Conservation (phyloP, 1,140 invertebrate species). For the Listronotus oregonensis region DNA sequence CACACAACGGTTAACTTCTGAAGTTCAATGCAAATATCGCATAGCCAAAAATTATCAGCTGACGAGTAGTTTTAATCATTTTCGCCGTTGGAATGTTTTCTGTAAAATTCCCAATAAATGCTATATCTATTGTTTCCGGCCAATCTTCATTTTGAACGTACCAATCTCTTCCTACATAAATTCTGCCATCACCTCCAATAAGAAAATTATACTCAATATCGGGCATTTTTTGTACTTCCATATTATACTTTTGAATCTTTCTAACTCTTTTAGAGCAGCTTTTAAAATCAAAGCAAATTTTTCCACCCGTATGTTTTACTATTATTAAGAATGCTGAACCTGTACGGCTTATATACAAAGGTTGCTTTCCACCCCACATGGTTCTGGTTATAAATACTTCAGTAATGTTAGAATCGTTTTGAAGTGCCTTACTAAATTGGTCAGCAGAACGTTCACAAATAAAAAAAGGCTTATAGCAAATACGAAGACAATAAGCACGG, state of each 20-base stretch:
- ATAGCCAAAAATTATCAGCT: constrained; percentile 46
- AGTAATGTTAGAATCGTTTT: not conserved
- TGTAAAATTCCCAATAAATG: constrained; percentile 55
- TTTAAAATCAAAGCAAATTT: constrained; percentile 44
- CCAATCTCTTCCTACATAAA: constrained; percentile 70
- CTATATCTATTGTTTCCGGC: constrained; percentile 56
- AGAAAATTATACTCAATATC: constrained; percentile 69
- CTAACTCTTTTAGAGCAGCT: constrained; percentile 55
- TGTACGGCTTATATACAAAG: not conserved
- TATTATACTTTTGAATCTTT: constrained; percentile 53
- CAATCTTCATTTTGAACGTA: constrained; percentile 60
- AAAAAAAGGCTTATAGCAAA: too few relatives aligned
- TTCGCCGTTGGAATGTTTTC: too few relatives aligned
- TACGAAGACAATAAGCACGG: too few relatives aligned
- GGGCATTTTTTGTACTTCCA: constrained; percentile 52
- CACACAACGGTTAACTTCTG: too few relatives aligned
- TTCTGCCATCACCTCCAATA: constrained; percentile 68
- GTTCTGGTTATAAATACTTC: too few relatives aligned
- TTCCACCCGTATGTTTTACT: constrained; percentile 57
- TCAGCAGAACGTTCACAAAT: too few relatives aligned
- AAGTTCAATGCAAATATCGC: constrained; percentile 5
- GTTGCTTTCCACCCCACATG: not conserved
- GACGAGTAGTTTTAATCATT: constrained; percentile 35
- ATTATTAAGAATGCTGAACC: constrained; percentile 55
- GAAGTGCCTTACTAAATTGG: not conserved